These are phyloP conservation scores for Idris sp. DNA, from an alignment of 1,140 invertebrate genomes.

Conservation along the genomic window DNA sequence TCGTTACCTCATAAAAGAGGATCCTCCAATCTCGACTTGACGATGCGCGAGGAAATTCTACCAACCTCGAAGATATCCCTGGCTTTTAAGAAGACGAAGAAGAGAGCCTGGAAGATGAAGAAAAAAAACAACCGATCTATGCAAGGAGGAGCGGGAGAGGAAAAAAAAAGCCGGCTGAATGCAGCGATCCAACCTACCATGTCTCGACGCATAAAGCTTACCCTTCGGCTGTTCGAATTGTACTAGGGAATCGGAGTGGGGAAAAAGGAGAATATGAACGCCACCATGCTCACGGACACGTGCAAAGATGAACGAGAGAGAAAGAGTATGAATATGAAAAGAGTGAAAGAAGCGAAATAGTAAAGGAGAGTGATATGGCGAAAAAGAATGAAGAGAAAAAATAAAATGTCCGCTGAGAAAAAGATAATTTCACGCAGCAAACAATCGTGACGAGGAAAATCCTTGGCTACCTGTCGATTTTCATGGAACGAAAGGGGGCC, in stretches of 20 bases:
- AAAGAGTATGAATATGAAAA: neutral
- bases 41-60: constrained; percentile 62
- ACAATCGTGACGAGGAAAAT: constrained; percentile 44
- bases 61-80: constrained; percentile 44
- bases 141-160: constrained; percentile 15
- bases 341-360: constrained; percentile 15
- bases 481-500: constrained; percentile 20
- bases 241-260: constrained; percentile 33
- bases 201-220: constrained; percentile 63
- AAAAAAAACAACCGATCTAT: constrained; percentile 12
- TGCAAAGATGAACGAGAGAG: neutral
- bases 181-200: constrained; percentile 62
- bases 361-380: constrained; percentile 1
- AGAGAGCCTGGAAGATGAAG: constrained; percentile 18
- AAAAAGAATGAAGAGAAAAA: constrained; percentile 8
- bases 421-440: constrained; percentile 50
- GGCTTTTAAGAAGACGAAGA: constrained; percentile 34
- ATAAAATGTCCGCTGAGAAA: constrained; percentile 9
- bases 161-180: constrained; percentile 59
- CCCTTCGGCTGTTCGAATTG: constrained; percentile 63
- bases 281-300: constrained; percentile 15
- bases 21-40: constrained; percentile 57
- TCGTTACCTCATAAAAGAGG: constrained; percentile 61
- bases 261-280: constrained; percentile 42
- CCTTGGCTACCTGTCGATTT: constrained; percentile 59